Conservation (phyloP, 2,113 vertebrate species). For the Labeo rohita region DNA sequence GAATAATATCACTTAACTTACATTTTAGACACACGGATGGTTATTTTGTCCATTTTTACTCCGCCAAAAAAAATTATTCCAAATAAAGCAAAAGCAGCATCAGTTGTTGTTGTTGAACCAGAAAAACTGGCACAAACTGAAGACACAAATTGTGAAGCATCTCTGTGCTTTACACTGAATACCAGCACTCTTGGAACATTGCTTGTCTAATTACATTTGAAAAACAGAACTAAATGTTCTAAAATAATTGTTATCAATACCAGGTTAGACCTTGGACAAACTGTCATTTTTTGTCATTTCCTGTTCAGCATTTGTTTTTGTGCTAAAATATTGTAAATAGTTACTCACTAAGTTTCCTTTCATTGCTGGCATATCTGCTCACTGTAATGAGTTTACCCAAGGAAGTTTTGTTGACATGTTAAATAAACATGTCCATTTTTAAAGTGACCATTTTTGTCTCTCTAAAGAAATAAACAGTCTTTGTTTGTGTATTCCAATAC, state of each 20-base stretch:
- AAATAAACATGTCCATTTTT: conserved; percentile 67
- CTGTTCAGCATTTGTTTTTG: conserved; percentile 24
- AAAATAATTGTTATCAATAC: not conserved
- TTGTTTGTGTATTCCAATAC: conserved; percentile 54
- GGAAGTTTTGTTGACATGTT: conserved; percentile 65
- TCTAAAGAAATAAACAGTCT: conserved; percentile 70
- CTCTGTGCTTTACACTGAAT: not conserved
- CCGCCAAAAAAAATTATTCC: not conserved
- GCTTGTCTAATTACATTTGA: not conserved
- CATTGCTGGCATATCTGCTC: conserved; percentile 57
- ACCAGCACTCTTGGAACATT: not conserved
- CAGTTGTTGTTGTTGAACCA: not conserved
- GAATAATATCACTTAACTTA: not conserved
- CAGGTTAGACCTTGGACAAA: not conserved
- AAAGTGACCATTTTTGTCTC: conserved; percentile 68
- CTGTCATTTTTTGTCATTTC: not conserved
- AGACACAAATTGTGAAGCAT: not conserved
- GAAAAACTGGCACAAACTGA: not conserved
- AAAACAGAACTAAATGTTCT: not conserved
- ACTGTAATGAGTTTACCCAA: conserved; percentile 65
- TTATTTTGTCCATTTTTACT: not conserved
- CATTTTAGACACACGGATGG: not conserved
- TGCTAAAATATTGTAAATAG: conserved; percentile 11
- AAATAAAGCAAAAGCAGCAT: not conserved
- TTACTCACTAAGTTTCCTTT: conserved; percentile 13